A percentile compares a stretch with the other conserved stretches of the same genome.
Conservation (phyloP, 2,888 invertebrate genomes). For the Xestobium rufovillosum region DNA sequence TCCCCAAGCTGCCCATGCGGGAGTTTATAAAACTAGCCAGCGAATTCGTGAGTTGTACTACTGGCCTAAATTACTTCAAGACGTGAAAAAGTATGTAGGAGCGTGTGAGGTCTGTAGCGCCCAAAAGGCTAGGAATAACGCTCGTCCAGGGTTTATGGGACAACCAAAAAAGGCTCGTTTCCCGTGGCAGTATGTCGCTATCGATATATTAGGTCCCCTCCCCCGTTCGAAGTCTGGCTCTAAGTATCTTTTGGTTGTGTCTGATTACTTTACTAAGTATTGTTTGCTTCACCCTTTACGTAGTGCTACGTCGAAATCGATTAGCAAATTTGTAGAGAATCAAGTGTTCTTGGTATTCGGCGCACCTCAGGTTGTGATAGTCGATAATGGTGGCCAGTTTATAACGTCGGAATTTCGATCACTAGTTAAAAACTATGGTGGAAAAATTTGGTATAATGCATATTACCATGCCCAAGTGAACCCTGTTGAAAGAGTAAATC, state of each 20-base stretch:
- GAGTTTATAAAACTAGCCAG: constrained; percentile 20
- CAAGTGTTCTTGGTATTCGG: constrained; percentile 20
- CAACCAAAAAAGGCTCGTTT: constrained; percentile 14
- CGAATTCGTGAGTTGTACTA: constrained; percentile 20
- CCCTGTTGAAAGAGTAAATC: constrained; percentile 31
- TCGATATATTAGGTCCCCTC: constrained; percentile 22
- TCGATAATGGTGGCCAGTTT: constrained; percentile 21
- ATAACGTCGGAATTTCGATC: constrained; percentile 11
- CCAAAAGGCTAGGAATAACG: constrained; percentile 19
- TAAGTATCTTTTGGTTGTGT: constrained; percentile 16
- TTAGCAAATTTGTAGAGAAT: constrained; percentile 14
- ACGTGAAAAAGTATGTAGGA: constrained; percentile 17
- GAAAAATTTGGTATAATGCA: constrained; percentile 23
- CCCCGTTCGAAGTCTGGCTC: constrained; percentile 18
- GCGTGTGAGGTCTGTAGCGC: constrained; percentile 21
- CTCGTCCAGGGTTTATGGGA: constrained; percentile 22
- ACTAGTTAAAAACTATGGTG: constrained; percentile 17
- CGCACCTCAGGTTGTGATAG: constrained; percentile 19
- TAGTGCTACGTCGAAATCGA: constrained; percentile 10
- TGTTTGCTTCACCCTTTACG: constrained; percentile 14
- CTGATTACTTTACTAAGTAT: constrained; percentile 19
- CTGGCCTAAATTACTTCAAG: constrained; percentile 21
- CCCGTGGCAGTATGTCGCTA: constrained; percentile 21
- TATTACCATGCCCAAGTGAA: constrained; percentile 33
- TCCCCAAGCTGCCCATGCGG: constrained; percentile 21